Evolutionary conservation across 1,140 invertebrate genomes (phyloP).

Genomic region (Musca domestica): DNA sequence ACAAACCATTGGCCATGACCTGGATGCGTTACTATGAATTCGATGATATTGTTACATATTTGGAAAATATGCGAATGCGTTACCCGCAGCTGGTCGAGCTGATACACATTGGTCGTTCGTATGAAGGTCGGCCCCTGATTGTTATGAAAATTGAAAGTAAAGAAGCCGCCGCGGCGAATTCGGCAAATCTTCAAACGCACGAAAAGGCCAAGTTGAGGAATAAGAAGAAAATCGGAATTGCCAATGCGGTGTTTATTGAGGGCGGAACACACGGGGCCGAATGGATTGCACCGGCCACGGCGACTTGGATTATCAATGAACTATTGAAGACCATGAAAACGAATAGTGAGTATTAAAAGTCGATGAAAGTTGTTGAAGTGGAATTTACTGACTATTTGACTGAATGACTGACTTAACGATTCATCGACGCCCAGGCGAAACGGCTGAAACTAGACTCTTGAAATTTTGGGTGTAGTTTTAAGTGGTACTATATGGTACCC

Average conservation of each 20-base stretch:
- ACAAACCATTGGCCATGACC: conserved; percentile 56
- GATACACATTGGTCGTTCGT: conserved; percentile 68
- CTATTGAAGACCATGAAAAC: conserved; percentile 66
- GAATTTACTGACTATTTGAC: too few relatives aligned
- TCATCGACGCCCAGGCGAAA: too few relatives aligned
- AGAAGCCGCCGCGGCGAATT: conserved; percentile 29
- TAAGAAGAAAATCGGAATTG: conserved; percentile 47
- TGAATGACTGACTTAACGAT: too few relatives aligned
- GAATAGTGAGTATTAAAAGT: conserved; percentile 52
- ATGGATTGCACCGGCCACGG: conserved; percentile 81
- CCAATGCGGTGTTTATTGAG: conserved; percentile 64
- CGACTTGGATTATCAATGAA: conserved; percentile 74
- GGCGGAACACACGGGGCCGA: conserved; percentile 77
- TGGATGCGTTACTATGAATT: conserved; percentile 71
- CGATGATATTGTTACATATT: conserved; percentile 64
- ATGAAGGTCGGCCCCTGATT: conserved; percentile 69
- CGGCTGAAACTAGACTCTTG: too few relatives aligned
- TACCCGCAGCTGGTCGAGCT: conserved; percentile 66
- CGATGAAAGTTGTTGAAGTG: neutral
- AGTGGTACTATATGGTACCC: too few relatives aligned
- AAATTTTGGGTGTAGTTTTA: too few relatives aligned
- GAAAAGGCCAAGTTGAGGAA: conserved; percentile 41
- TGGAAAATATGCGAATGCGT: conserved; percentile 66
- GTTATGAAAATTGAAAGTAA: conserved; percentile 49
- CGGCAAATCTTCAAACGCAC: conserved; percentile 3